Evolutionary conservation across 2,888 invertebrate species (phyloP), one percentile per base, ranked within the genome.

Genomic region (Odontocerum albicorne): DNA sequence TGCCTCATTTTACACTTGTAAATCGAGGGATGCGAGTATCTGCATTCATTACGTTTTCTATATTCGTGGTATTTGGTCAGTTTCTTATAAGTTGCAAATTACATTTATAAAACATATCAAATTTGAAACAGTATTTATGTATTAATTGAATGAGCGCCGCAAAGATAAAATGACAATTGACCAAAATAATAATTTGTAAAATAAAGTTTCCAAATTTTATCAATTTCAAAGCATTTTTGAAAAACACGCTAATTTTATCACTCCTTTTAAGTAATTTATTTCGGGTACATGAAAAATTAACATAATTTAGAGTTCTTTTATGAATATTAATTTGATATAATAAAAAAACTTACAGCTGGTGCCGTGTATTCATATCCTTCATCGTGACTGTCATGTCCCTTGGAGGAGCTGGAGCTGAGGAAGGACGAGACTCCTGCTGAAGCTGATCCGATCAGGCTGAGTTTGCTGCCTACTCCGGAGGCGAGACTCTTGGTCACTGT

Each of bases 371-470:
- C 49, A 20, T 49, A 49, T 12, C 40, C 49, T 27, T 19, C 13
- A 19, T 38, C 15, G 1, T 67, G 65, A 7, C 75, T 71, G 1
- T 74, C 74, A 1, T 74, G 71, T 2, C 71, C 66, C 62, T 79
- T 76, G 63, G 77, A 73, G 12, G 67, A 67, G 0, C 78, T 77
- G 1, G 79, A 75, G 0, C 75, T 69, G 17, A 80, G 69, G 61
- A 79, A 76, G 0, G 74, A 69, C 2, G 72, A 68, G 0, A 73
- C 73, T 1, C 74, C 73, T 1, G 81, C 79, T 0, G 83, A 83
- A 0, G 81, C 81, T 63, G 78, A 77, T 0, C 82, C 80, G 12
- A 84, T 64, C 21, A 79, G 67, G 1, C 79, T 75, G 1, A 83
- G 66, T 65, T 82, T 83, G 47, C 74, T 74, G 62, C 79, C 79